These are phyloP conservation scores for Picathartes gymnocephalus DNA, from an alignment of 2,113 vertebrate species.

Conservation along the genomic window DNA sequence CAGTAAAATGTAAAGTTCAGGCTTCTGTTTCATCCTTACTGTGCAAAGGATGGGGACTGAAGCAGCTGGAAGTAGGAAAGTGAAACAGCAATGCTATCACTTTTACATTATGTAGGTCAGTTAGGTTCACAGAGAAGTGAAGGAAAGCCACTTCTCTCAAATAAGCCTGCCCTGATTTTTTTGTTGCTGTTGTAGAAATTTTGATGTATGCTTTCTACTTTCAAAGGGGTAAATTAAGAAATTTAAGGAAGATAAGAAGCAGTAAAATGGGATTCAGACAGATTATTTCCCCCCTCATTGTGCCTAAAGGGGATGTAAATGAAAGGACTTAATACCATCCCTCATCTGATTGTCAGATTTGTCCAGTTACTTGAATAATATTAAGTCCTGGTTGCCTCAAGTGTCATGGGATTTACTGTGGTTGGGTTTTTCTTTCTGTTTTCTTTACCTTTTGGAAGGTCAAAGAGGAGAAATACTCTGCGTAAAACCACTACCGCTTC, in stretches of 20 bases:
- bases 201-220: not conserved
- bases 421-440: not conserved
- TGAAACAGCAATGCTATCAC: not conserved
- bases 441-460: not conserved
- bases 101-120: not conserved
- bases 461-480: not conserved
- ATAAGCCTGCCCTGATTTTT: not conserved
- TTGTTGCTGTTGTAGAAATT: not conserved
- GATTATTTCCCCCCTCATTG: not conserved
- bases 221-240: not conserved
- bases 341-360: not conserved
- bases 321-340: not conserved
- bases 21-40: constrained; percentile 30
- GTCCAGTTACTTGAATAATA: not conserved
- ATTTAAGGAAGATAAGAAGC: not conserved
- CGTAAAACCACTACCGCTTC: not conserved
- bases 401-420: not conserved
- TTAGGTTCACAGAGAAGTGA: not conserved
- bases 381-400: not conserved
- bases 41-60: not conserved
- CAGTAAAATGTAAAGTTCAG: not conserved
- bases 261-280: not conserved
- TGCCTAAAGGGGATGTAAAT: not conserved
- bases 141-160: not conserved
- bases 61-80: not conserved